Base-by-base conservation (phyloP, 1,140 invertebrate species). In the Dinoponera quadriceps region DNA sequence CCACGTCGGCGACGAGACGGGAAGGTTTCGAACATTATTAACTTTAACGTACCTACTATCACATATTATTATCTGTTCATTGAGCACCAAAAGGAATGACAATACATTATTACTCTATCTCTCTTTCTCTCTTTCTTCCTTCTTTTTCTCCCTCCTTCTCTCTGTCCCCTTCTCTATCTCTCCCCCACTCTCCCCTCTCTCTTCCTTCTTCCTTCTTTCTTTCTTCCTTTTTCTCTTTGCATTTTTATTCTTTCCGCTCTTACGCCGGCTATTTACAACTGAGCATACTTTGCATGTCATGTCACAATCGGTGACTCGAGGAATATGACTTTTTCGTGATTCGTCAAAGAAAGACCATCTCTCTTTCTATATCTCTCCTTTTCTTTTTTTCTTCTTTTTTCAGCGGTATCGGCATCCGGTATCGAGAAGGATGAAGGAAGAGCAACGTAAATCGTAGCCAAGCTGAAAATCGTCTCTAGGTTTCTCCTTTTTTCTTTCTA, bases 361-460 rank as follows among this genome's bases (percentile, higher is more conserved):
- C 9, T 44, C 3, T 44, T 7, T 44, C 38, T 44, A 3, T 44
- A 0, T 44, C 38, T 44, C 38, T 44, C 7, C 11, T 11, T 44
- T 11, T 44, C 38, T 44, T 11, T 9, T 9, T 44, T 9, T 5
- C 38, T 44, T 44, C 38, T 33, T 7, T 20, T 55, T n/a, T 44
- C 65, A 38, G 66, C 68, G 33, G n/a, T 9, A 60, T 86, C 54
- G 65, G n/a, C n/a, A n/a, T 51, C 65, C 33, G 48, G 49, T 14
- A 78, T 55, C 20, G 59, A 74, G 74, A 88, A 86, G 74, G 55
- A 88, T 18, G 85, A 87, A 87, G 63, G 57, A 88, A 84, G 82
- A 82, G 73, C 65, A 87, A 86, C 74, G 22, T 82, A 88, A 88
- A 82, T 87, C 65, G 69, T 80, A 78, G 72, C 38, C 62, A 88